Conservation (phyloP, 1,140 invertebrate species). For the Lucilia sericata region DNA sequence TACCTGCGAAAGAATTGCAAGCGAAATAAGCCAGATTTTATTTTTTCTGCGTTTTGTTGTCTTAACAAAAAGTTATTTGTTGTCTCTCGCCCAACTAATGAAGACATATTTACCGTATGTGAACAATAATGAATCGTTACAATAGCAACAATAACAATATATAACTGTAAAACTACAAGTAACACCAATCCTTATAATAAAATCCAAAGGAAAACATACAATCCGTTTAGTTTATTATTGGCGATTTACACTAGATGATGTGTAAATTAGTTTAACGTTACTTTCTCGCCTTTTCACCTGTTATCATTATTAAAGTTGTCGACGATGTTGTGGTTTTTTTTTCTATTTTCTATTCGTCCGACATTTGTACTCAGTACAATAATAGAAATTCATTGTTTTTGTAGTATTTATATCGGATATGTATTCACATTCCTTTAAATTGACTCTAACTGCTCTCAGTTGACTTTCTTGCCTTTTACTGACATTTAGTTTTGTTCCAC, state of each 20-base stretch:
- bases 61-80: slow-evolving; percentile 5
- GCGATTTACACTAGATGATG: background rate
- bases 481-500: too few relatives aligned
- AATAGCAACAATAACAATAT: background rate
- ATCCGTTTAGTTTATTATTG: background rate
- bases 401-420: background rate
- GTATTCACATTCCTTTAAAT: background rate
- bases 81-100: background rate
- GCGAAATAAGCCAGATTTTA: background rate
- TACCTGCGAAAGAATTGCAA: background rate
- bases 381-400: background rate
- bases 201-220: background rate
- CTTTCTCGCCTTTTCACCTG: background rate
- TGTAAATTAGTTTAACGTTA: background rate
- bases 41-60: background rate
- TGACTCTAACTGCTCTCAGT: too few relatives aligned
- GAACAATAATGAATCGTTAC: background rate
- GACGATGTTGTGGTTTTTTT: background rate
- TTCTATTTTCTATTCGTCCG: background rate
- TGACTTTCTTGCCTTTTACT: too few relatives aligned
- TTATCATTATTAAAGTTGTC: background rate
- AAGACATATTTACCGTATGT: slow-evolving; percentile 9
- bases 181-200: background rate
- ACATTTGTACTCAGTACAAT: background rate
- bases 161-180: background rate